Evolutionary conservation across 2,113 vertebrate genomes (phyloP), one percentile per base, ranked within the genome.

Genomic region (Theristicus caerulescens): DNA sequence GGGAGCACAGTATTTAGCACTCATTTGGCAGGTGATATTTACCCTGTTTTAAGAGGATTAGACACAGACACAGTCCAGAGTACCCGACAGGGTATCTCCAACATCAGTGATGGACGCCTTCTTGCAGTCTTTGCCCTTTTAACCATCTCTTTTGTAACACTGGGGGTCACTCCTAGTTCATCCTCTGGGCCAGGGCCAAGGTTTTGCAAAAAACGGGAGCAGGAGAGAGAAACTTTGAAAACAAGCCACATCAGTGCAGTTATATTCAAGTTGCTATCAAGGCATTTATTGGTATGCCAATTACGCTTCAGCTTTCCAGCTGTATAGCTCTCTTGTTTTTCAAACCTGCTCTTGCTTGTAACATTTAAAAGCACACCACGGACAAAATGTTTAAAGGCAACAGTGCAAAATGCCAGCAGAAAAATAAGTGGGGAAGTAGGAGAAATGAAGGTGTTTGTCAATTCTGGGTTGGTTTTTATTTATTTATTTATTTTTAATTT

Each of bases 31-130:
- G 74, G 27, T 91, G 57, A 49, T 76, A 73, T 86, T 95, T 88
- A 61, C 70, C 11, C 29, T 83, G 24, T 79, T 93, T 67, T 80
- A 84, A 93, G 46, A 82, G 40, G 84, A 91, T 95, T 92, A 93
- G 62, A 66, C 25, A 17, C 27, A 80, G 22, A 46, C 55, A 27
- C 64, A 72, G 21, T n/a, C 36, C 38, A 22, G 72, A 90, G 49
- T 44, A 44, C 7, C 8, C 0, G 2, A 5, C 9, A 31, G n/a
- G 10, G 16, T 86, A 72, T 88, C 86, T 86, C 31, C 9, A 44
- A 2, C 40, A 49, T 80, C 79, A 61, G 36, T 0, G 0, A 61
- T 51, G 1, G 3, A 38, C 1, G 2, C 15, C 19, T 20, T 71
- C 44, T 52, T 79, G 67, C 26, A 21, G 25, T 19, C 11, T 54